These are phyloP conservation scores for Dynastes hyllus DNA, from an alignment of 2,888 invertebrate genomes.

Conservation along the genomic window DNA sequence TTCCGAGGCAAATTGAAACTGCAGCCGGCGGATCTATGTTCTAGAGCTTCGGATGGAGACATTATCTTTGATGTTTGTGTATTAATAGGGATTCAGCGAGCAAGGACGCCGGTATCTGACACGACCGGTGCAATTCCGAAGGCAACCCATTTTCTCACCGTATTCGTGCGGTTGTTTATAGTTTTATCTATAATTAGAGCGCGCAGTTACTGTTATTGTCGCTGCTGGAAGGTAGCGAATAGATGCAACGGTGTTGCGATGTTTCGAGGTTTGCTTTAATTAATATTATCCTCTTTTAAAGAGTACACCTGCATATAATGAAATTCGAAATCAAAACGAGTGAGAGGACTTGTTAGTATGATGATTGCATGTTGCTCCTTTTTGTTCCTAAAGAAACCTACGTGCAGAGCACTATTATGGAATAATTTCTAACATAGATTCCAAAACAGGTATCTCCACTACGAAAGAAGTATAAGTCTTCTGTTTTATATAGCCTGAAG, in stretches of 20 bases:
- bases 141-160: neutral
- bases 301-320: neutral
- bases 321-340: neutral
- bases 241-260: neutral
- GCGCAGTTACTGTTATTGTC: neutral
- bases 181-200: slow-evolving; percentile 19
- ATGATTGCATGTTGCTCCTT: too few relatives aligned
- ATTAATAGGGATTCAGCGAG: neutral
- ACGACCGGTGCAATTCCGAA: slow-evolving; percentile 7
- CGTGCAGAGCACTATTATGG: too few relatives aligned
- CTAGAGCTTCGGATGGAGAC: neutral
- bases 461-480: too few relatives aligned
- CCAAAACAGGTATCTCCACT: too few relatives aligned
- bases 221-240: neutral
- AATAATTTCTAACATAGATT: too few relatives aligned
- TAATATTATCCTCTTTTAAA: neutral
- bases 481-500: too few relatives aligned
- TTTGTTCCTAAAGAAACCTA: too few relatives aligned
- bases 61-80: slow-evolving; percentile 46
- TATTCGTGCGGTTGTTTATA: neutral
- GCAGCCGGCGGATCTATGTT: slow-evolving; percentile 23
- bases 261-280: slow-evolving; percentile 1
- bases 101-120: neutral
- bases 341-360: too few relatives aligned
- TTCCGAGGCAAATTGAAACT: slow-evolving; percentile 47